Conservation (phyloP, 2,113 vertebrate species). For the chimpanzee (Pan troglodytes) region NHGRI_mPanTro3-v2.1_pri NC_072404.2:112040001-112040500, state of each 20-base stretch:
- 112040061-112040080: not conserved
- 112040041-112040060: not conserved
- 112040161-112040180: not conserved
- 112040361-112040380: not conserved
- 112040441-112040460: accelerated
- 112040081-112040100: accelerated
- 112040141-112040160: not conserved
- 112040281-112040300: not conserved
- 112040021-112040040: not conserved
- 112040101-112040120: not conserved
- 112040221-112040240: accelerated
- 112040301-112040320: too few relatives aligned
- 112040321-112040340: too few relatives aligned
- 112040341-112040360: too few relatives aligned
- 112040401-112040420: not conserved
- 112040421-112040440: not conserved
- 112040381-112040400: not conserved
- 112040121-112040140: not conserved
- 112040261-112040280: not conserved
- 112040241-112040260: accelerated
- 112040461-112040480: not conserved
- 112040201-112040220: accelerated
- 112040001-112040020: not conserved
- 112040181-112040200: not conserved
- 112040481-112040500: not conserved